Conservation (phyloP, 2,113 vertebrate species). For the Phasianus colchicus region DNA sequence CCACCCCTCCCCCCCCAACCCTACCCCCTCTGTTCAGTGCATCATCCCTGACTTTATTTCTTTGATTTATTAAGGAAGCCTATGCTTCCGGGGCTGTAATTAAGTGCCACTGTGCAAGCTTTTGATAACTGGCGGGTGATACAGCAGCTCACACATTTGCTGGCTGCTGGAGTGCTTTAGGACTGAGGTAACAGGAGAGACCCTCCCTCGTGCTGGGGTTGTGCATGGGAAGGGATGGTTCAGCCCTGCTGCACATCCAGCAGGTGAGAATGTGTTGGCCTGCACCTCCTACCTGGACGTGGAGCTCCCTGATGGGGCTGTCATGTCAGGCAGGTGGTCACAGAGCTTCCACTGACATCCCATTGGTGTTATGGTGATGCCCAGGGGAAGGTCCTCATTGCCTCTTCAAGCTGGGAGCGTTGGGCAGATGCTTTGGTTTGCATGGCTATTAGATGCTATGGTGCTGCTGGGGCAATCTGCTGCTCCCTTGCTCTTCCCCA, state of each 20-base stretch:
- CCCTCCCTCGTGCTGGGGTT: not conserved
- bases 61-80: conserved; percentile 67
- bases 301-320: not conserved
- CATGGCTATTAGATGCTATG: accelerated
- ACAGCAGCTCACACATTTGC: not conserved
- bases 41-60: conserved; percentile 63
- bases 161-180: conserved; percentile 49
- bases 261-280: not conserved
- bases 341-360: not conserved
- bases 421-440: not conserved
- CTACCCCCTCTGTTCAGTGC: conserved; percentile 21
- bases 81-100: conserved; percentile 61
- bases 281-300: not conserved
- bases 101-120: conserved; percentile 63
- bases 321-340: accelerated
- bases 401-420: not conserved
- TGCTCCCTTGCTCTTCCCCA: not conserved
- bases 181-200: not conserved
- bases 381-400: not conserved
- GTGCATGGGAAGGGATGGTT: too few relatives aligned
- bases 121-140: conserved; percentile 51
- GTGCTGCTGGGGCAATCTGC: not conserved
- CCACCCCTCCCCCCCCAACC: not conserved
- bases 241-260: not conserved
- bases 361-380: accelerated